A percentile compares a stretch with the other conserved stretches of the same genome.
Conservation (phyloP, 2,888 invertebrate species). For the Lypha dubia region DNA sequence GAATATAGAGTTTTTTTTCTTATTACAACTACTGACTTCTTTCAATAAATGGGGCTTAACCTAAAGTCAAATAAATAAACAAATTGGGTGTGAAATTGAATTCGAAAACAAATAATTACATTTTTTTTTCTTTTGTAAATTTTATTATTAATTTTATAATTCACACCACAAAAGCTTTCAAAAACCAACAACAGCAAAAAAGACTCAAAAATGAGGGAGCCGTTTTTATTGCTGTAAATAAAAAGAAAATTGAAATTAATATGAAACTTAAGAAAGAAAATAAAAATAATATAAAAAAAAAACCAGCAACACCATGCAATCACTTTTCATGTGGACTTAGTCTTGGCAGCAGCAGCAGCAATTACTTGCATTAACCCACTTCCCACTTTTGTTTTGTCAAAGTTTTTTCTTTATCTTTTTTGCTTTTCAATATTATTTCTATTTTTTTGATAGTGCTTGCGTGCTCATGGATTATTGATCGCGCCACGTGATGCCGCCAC, state of each 20-base stretch:
- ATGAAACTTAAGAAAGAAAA: conserved; percentile 56
- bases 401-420: conserved; percentile 24
- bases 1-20: neutral
- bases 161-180: conserved; percentile 43
- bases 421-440: conserved; percentile 1
- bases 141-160: conserved; percentile 45
- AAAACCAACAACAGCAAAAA: conserved; percentile 20
- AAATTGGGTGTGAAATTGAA: conserved; percentile 67
- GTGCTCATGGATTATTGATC: conserved; percentile 80
- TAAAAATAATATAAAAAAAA: conserved; percentile 63
- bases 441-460: conserved; percentile 74
- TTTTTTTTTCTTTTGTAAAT: conserved; percentile 46
- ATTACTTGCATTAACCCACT: conserved; percentile 80
- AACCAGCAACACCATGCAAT: conserved; percentile 60
- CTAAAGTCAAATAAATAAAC: conserved; percentile 57
- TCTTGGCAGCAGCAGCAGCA: conserved; percentile 57
- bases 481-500: conserved; percentile 77
- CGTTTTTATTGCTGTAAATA: conserved; percentile 49
- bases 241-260: conserved; percentile 64
- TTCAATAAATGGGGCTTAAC: conserved; percentile 51
- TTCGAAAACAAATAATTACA: conserved; percentile 62
- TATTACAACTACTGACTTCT: conserved; percentile 39
- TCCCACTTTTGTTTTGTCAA: conserved; percentile 72
- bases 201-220: conserved; percentile 66
- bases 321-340: conserved; percentile 57